Evolutionary conservation across 2,888 invertebrate genomes (phyloP).

Genomic region (Leistus spinibarbis): DNA sequence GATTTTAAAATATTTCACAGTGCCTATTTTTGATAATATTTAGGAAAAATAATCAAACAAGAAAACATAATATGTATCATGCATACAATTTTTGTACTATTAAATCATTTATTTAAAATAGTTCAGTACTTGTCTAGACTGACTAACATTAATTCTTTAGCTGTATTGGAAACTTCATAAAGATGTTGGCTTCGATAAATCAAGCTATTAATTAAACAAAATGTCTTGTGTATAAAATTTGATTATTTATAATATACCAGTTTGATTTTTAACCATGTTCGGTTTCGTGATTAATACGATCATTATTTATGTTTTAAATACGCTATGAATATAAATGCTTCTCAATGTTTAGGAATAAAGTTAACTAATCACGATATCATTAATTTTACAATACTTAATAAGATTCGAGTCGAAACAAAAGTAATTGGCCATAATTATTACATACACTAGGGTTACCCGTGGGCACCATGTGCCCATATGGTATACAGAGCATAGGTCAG

Average conservation of each 20-base stretch:
- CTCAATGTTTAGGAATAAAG: not conserved
- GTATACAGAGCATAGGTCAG: no score
- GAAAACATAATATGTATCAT: no score
- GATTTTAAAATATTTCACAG: no score
- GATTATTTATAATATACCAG: not conserved
- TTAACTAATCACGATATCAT: slow-evolving; percentile 6
- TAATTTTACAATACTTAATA: not conserved
- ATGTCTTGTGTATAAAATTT: not conserved
- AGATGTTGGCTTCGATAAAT: not conserved
- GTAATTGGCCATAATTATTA: not conserved
- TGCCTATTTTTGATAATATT: no score
- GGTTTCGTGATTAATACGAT: not conserved
- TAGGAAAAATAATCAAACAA: no score
- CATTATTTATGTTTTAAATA: not conserved
- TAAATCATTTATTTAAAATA: no score
- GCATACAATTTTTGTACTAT: no score
- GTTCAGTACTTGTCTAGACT: no score
- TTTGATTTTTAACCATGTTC: not conserved
- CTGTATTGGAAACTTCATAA: not conserved
- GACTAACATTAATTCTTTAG: not conserved
- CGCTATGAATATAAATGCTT: not conserved
- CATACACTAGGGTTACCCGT: no score
- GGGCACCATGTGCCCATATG: no score
- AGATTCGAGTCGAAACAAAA: not conserved
- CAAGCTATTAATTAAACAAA: slow-evolving; percentile 1